Conservation (phyloP, 1,140 invertebrate species). For the Venturia canescens region DNA sequence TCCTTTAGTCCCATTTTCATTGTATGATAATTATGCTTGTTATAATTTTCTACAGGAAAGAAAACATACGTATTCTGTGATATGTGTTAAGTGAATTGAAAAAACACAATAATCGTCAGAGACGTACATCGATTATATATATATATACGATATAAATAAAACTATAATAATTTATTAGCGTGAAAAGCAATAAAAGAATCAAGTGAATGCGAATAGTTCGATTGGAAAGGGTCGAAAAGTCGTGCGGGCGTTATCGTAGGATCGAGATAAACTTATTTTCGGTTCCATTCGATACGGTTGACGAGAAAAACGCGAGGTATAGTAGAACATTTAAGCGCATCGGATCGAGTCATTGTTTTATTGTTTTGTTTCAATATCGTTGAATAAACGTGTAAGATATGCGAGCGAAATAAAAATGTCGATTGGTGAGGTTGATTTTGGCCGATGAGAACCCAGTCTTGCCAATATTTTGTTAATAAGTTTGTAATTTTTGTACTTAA, state of each 20-base stretch:
- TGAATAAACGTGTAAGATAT: neutral
- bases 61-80: conserved; percentile 74
- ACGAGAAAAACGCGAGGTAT: conserved; percentile 3
- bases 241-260: no score
- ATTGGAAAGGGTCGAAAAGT: neutral
- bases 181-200: conserved; percentile 25
- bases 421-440: conserved; percentile 41
- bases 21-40: conserved; percentile 57
- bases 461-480: conserved; percentile 77
- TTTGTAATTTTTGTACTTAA: conserved; percentile 78
- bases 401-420: conserved; percentile 42
- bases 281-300: no score
- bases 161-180: no score
- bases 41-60: conserved; percentile 56
- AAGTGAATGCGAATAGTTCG: neutral
- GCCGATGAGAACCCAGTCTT: conserved; percentile 69
- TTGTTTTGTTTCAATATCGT: neutral
- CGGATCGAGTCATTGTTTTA: conserved; percentile 13
- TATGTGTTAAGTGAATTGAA: conserved; percentile 73
- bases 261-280: no score
- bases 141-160: no score
- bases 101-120: conserved; percentile 63
- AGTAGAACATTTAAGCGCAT: conserved; percentile 37
- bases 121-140: conserved; percentile 56
- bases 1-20: conserved; percentile 9